A percentile compares a stretch with the other conserved stretches of the same genome.
Evolutionary conservation across 2,113 vertebrate genomes (phyloP).

Genomic region (Pangasianodon hypophthalmus): DNA sequence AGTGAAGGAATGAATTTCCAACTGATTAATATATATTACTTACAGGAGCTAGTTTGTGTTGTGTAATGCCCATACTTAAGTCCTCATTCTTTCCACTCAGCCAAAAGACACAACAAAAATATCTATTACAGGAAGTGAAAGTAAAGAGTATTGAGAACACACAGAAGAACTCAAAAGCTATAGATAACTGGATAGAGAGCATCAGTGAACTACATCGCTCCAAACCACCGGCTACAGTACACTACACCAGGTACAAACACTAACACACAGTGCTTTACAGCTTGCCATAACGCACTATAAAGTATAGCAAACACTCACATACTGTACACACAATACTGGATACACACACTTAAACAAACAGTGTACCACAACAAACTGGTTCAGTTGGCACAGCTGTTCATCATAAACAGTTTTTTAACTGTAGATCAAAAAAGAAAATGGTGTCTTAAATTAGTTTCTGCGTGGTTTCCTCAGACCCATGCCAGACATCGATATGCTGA

Average conservation of each 20-base stretch:
- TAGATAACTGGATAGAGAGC: slow-evolving; percentile 85
- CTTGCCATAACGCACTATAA: not conserved
- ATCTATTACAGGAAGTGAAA: slow-evolving; percentile 77
- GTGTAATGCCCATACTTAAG: too few species aligned
- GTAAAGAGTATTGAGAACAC: slow-evolving; percentile 85
- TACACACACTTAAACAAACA: not conserved
- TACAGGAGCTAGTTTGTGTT: not conserved
- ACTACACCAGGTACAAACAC: slow-evolving; percentile 76
- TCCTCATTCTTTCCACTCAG: not conserved
- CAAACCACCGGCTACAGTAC: slow-evolving; percentile 79
- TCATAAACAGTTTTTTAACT: slow-evolving; percentile 1
- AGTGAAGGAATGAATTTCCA: not conserved
- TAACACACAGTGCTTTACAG: not conserved
- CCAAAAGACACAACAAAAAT: not conserved
- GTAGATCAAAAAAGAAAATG: not conserved
- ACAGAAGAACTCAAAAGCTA: slow-evolving; percentile 82
- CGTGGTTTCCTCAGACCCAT: slow-evolving; percentile 73
- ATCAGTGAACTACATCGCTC: slow-evolving; percentile 63
- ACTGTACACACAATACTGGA: not conserved
- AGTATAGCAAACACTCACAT: not conserved
- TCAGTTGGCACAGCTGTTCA: not conserved
- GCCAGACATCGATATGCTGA: slow-evolving; percentile 90
- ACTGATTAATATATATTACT: not conserved
- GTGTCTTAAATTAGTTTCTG: not conserved
- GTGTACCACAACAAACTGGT: not conserved